These are phyloP conservation scores for Acanthococcus lagerstroemiae DNA, from an alignment of 2,888 invertebrate genomes.

Conservation along the genomic window DNA sequence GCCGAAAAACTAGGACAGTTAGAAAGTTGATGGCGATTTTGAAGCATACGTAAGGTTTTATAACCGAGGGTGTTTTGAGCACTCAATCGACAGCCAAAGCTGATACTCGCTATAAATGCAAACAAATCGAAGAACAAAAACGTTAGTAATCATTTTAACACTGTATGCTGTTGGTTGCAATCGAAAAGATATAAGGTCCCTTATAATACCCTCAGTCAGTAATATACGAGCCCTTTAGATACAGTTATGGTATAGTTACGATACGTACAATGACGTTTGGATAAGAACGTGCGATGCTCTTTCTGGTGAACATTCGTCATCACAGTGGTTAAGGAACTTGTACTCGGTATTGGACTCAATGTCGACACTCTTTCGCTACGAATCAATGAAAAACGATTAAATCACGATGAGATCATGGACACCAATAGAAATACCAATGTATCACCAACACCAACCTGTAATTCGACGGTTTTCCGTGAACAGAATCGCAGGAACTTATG, in stretches of 20 bases:
- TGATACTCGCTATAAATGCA: constrained; percentile 18
- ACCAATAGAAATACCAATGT: neutral
- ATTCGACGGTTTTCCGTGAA: constrained; percentile 45
- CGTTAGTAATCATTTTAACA: neutral
- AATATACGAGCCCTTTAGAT: no score
- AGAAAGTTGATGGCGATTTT: constrained; percentile 44
- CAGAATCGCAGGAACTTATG: constrained; percentile 70
- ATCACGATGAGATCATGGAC: constrained; percentile 3
- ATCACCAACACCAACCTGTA: constrained; percentile 23
- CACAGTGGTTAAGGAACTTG: constrained; percentile 41
- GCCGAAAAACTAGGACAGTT: constrained; percentile 31
- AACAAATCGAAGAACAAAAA: neutral
- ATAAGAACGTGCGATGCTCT: constrained; percentile 11
- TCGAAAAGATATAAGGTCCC: no score
- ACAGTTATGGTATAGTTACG: neutral
- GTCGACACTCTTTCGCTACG: constrained; percentile 60
- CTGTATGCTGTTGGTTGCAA: no score
- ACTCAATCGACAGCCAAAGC: constrained; percentile 2
- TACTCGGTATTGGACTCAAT: constrained; percentile 80
- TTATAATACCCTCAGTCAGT: no score
- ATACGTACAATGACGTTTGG: constrained; percentile 18
- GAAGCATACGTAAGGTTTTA: constrained; percentile 58
- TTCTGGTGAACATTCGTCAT: constrained; percentile 17
- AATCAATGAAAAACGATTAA: constrained; percentile 14
- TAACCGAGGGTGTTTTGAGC: constrained; percentile 59